A percentile compares a stretch with the other conserved stretches of the same genome.
Conservation (phyloP, 2,113 vertebrate genomes). For the Gadus macrocephalus region DNA sequence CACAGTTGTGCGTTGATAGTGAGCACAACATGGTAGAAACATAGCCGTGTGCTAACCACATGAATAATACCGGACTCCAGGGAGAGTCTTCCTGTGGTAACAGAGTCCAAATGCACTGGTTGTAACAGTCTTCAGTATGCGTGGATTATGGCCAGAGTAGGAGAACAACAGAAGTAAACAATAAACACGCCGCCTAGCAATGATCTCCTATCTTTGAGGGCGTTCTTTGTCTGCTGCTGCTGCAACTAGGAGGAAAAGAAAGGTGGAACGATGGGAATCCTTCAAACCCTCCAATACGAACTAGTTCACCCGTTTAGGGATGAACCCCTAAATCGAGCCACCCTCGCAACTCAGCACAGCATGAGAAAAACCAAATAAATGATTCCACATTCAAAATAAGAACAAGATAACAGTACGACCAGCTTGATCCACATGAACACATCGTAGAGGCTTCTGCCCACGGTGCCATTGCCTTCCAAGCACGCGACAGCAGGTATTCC, state of each 20-base stretch:
- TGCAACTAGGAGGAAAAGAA: neutral
- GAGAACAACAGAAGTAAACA: conserved; percentile 26
- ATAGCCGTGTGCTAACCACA: conserved; percentile 33
- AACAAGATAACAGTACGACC: conserved; percentile 38
- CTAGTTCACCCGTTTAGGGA: conserved; percentile 12
- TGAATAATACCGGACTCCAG: conserved; percentile 34
- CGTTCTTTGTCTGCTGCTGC: neutral
- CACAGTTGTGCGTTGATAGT: conserved; percentile 12
- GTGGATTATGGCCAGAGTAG: conserved; percentile 38
- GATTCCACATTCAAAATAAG: conserved; percentile 27
- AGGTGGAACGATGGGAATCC: no score
- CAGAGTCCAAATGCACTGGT: conserved; percentile 36
- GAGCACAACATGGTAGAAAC: conserved; percentile 51
- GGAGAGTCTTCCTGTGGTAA: conserved; percentile 29
- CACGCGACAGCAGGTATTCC: conserved; percentile 25
- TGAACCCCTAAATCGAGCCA: conserved; percentile 18
- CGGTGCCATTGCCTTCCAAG: conserved; percentile 26
- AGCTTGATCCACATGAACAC: conserved; percentile 21
- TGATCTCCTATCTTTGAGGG: neutral
- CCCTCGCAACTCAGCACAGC: conserved; percentile 31
- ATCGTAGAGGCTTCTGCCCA: neutral
- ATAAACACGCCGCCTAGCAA: neutral
- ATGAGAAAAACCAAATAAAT: conserved; percentile 53
- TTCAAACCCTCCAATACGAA: conserved; percentile 26
- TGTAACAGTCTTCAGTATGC: conserved; percentile 68